Evolutionary conservation across 2,888 invertebrate species (phyloP).

Genomic region (Dicyrtomina minuta): DNA sequence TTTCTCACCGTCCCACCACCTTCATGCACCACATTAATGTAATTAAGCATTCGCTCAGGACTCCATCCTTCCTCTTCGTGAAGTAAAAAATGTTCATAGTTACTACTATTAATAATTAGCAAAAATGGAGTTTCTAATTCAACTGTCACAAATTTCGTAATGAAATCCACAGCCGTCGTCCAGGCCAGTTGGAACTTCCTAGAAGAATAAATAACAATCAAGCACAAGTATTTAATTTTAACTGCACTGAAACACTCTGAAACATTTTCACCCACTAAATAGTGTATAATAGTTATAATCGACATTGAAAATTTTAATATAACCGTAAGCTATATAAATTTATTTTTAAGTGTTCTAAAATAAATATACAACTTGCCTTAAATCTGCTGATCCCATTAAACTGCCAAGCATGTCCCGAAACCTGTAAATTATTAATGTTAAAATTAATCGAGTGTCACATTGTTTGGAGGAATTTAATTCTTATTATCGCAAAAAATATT

Average conservation of each 20-base stretch:
- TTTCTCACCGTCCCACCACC: constrained; percentile 57
- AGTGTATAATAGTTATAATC: too few relatives aligned
- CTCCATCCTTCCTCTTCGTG: constrained; percentile 76
- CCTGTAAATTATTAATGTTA: constrained; percentile 5
- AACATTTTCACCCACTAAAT: too few relatives aligned
- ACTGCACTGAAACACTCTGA: too few relatives aligned
- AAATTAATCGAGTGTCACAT: too few relatives aligned
- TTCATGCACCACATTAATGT: constrained; percentile 74
- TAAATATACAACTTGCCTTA: too few relatives aligned
- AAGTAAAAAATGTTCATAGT: constrained; percentile 87
- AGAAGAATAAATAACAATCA: neutral
- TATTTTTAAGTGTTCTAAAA: too few relatives aligned
- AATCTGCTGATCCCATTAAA: constrained; percentile 8
- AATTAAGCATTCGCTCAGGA: constrained; percentile 71
- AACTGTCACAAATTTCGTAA: constrained; percentile 17
- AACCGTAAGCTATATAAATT: too few relatives aligned
- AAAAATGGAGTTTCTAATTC: constrained; percentile 68
- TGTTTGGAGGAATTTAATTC: too few relatives aligned
- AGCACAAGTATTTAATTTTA: too few relatives aligned
- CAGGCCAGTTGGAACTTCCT: constrained; percentile 21
- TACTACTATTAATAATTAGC: constrained; percentile 86
- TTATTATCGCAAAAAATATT: too few relatives aligned
- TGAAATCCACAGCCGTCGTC: constrained; percentile 25
- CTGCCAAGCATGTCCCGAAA: constrained; percentile 17
- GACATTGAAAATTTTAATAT: too few relatives aligned